Evolutionary conservation across 2,113 vertebrate genomes (phyloP), one percentile per base, ranked within the genome.

Genomic region (Scomber scombrus): DNA sequence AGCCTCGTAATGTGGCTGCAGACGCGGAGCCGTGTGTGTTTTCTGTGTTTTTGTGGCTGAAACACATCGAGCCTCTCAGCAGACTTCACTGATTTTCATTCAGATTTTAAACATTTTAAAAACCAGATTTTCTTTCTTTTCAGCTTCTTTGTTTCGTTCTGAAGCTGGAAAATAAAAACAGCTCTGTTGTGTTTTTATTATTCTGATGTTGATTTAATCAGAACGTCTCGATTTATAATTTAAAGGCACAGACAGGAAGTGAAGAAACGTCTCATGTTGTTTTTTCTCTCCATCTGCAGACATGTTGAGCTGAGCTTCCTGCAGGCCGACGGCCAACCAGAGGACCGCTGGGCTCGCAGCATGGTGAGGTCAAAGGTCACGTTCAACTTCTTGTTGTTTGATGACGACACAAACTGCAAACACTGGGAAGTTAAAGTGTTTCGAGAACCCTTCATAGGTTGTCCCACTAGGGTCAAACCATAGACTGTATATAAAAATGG

Each of bases 341-440:
- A 45, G 23, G 46, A 23, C 50, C 16, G 29, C 66, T n/a, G 0
- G 21, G 29, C 64, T 23, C 75, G 13, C 78, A 85, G 72, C 75
- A 78, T 74, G 88, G 85, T 87, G 11, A 84, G 84, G 62, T 76
- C 14, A 85, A 50, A 80, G 56, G 63, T 78, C 49, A 74, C 11
- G 15, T 67, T 12, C 45, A 65, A 5, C 31, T 34, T 34, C 4
- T 34, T 34, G 5, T 29, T 26, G 18, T 6, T 23, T 18, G 31
- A 4, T 34, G 31, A 34, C 8, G 31, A 31, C 29, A 3, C 29
- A 31, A 31, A 31, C 3, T 31, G 5, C 29, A 31, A n/a, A n/a
- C n/a, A n/a, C n/a, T n/a, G n/a, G n/a, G n/a, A n/a, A n/a, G n/a
- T n/a, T n/a, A n/a, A n/a, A n/a, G n/a, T n/a, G n/a, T n/a, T n/a